Evolutionary conservation across 2,797 vertebrate species (phyloP).

Genomic region (Enteromius mattozi): DNA sequence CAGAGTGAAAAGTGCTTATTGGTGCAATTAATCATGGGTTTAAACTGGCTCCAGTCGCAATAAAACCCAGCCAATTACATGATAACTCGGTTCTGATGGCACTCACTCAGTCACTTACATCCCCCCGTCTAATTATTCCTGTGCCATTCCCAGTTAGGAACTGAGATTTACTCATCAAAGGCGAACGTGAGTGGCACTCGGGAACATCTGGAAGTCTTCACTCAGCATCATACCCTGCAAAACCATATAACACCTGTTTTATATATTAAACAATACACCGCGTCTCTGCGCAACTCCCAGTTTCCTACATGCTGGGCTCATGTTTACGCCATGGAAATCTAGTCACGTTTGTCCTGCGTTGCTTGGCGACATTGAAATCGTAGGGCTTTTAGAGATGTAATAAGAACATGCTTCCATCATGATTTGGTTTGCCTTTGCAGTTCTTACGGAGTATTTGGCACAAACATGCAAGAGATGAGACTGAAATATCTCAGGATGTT

Average conservation of each 20-base stretch:
- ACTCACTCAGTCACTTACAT: slow-evolving; percentile 43
- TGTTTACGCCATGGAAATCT: slow-evolving; percentile 52
- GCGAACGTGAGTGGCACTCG: slow-evolving; percentile 53
- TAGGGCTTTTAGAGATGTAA: slow-evolving; percentile 38
- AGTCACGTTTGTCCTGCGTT: slow-evolving; percentile 45
- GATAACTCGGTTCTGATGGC: slow-evolving; percentile 49
- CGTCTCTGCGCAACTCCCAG: slow-evolving; percentile 49
- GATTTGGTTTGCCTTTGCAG: not conserved
- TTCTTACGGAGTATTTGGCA: not conserved
- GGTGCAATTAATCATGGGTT: slow-evolving; percentile 60
- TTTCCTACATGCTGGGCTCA: slow-evolving; percentile 51
- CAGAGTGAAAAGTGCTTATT: slow-evolving; percentile 61
- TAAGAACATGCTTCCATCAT: not conserved
- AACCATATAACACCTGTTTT: slow-evolving; percentile 61
- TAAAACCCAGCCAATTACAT: slow-evolving; percentile 62
- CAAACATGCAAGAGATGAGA: not conserved
- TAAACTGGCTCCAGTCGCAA: slow-evolving; percentile 62
- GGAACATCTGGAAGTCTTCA: slow-evolving; percentile 65
- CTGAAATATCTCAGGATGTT: slow-evolving; percentile 7
- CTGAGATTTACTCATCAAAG: slow-evolving; percentile 58
- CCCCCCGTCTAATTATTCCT: slow-evolving; percentile 54
- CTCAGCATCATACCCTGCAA: slow-evolving; percentile 60
- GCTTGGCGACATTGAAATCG: slow-evolving; percentile 42
- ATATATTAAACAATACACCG: slow-evolving; percentile 58
- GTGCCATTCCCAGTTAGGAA: slow-evolving; percentile 54